A percentile compares a stretch with the other conserved stretches of the same genome.
Conservation (phyloP, 2,888 invertebrate species). For the Lampropteryx suffumata region DNA sequence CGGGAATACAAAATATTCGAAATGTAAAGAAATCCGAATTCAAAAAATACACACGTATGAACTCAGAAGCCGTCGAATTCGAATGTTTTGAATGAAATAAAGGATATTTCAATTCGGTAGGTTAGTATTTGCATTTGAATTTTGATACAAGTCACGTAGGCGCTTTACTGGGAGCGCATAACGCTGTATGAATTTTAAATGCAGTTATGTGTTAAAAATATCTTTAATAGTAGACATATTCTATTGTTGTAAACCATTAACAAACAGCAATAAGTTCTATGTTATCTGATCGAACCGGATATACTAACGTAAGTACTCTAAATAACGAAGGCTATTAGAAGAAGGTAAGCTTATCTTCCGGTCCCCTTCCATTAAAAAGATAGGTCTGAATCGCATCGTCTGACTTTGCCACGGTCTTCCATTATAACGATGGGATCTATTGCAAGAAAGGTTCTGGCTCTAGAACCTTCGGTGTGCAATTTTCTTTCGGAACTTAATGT, state of each 20-base stretch:
- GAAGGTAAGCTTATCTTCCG: conserved; percentile 39
- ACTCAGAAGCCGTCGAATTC: conserved; percentile 34
- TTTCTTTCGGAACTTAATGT: no score
- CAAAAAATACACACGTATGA: conserved; percentile 37
- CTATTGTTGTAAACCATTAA: no score
- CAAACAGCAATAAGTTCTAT: no score
- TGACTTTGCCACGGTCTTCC: conserved; percentile 27
- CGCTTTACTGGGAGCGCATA: conserved; percentile 47
- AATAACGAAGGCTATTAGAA: conserved; percentile 32
- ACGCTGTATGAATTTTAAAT: conserved; percentile 45
- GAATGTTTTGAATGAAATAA: conserved; percentile 30
- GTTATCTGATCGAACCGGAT: conserved; percentile 26
- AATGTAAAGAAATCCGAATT: conserved; percentile 43
- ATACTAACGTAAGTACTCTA: background rate
- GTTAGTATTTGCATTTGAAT: conserved; percentile 39
- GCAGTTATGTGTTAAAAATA: conserved; percentile 34
- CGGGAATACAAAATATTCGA: conserved; percentile 41
- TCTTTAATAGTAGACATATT: conserved; percentile 41
- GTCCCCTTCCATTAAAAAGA: conserved; percentile 50
- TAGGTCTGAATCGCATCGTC: conserved; percentile 37
- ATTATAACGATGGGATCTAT: conserved; percentile 16
- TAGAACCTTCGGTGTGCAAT: no score
- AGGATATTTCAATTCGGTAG: conserved; percentile 43
- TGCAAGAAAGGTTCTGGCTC: background rate
- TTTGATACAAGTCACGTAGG: conserved; percentile 51